phyloP scores from a whole-genome alignment of 1,140 invertebrate genomes.

The Pteromalus puparum region DNA sequence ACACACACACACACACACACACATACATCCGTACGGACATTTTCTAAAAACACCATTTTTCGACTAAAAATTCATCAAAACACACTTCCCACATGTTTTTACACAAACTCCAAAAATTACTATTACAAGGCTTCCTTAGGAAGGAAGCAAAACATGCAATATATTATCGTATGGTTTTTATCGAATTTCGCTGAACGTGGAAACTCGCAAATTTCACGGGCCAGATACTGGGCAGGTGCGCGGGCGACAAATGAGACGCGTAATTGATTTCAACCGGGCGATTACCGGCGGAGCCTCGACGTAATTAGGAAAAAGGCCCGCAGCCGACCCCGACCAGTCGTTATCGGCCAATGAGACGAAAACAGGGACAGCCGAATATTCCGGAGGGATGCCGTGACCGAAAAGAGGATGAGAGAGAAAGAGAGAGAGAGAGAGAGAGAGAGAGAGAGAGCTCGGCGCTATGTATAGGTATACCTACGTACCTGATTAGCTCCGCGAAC shows the following conservation, averaged over 20 bases:
- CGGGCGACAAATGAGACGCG: constrained; percentile 19
- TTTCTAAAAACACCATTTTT: no score
- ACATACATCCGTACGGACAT: no score
- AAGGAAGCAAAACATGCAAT: neutral
- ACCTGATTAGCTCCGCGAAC: no score
- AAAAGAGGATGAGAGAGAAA: neutral
- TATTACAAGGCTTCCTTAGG: no score
- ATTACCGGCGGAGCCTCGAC: neutral
- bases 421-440: no score
- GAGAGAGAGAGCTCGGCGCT: no score
- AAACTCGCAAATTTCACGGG: constrained; percentile 17
- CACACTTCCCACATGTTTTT: no score
- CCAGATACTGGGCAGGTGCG: neutral
- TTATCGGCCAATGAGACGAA: constrained; percentile 34
- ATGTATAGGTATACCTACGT: no score
- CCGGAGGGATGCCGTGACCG: neutral
- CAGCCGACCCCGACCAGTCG: neutral
- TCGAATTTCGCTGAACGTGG: no score
- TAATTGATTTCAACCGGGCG: constrained; percentile 36
- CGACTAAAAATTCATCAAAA: no score
- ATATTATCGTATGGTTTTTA: neutral
- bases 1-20: no score
- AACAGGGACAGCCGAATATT: constrained; percentile 18
- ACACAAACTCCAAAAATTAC: no score
- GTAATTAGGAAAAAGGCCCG: constrained; percentile 37